Evolutionary conservation across 1,140 invertebrate genomes (phyloP).

Genomic region (Solen grandis): DNA sequence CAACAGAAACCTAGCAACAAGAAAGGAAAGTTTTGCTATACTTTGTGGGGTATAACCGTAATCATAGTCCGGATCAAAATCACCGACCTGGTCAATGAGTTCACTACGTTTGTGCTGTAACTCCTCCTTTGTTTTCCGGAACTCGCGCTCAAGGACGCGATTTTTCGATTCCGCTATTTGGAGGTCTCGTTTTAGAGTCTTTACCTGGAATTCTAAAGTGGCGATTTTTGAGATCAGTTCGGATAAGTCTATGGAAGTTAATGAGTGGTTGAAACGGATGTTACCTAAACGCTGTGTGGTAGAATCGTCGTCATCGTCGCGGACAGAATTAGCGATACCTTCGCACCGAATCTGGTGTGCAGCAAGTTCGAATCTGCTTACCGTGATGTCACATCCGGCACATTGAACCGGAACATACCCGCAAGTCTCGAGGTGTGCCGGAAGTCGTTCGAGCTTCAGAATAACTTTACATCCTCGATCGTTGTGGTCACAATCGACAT

Average conservation of each 20-base stretch:
- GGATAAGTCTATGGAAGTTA: constrained; percentile 56
- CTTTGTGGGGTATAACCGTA: constrained; percentile 72
- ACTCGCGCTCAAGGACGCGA: constrained; percentile 66
- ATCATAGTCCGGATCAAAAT: constrained; percentile 72
- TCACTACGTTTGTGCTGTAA: constrained; percentile 67
- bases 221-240: constrained; percentile 67
- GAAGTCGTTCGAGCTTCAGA: constrained; percentile 69
- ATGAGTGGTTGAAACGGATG: constrained; percentile 34
- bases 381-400: constrained; percentile 68
- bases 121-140: constrained; percentile 65
- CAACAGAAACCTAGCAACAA: constrained; percentile 71
- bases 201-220: constrained; percentile 68
- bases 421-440: constrained; percentile 68
- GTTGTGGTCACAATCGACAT: constrained; percentile 68
- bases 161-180: constrained; percentile 72
- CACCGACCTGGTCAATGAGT: constrained; percentile 64
- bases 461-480: constrained; percentile 71
- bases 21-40: constrained; percentile 70
- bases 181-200: constrained; percentile 68
- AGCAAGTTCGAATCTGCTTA: constrained; percentile 69
- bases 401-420: constrained; percentile 69
- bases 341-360: constrained; percentile 74
- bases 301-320: constrained; percentile 12
- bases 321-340: constrained; percentile 65
- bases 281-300: constrained; percentile 19